Evolutionary conservation across 2,888 invertebrate species (phyloP).

Genomic region (Nemapogon koenigi): DNA sequence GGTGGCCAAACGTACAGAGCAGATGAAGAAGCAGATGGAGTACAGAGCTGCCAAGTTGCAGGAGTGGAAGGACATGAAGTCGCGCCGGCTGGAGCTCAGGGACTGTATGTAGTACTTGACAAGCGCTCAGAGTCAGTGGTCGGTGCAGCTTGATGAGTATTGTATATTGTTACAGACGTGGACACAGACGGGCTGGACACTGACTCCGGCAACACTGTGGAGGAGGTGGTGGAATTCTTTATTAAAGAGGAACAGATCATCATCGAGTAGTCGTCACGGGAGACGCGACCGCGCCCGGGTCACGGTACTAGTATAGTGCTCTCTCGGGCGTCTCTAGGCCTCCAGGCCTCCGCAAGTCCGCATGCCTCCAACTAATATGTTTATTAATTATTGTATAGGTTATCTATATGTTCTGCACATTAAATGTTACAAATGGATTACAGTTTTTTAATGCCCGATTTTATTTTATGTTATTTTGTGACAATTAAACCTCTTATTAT

Average conservation of each 20-base stretch:
- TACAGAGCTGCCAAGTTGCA: slow-evolving; percentile 78
- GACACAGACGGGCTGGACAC: slow-evolving; percentile 94
- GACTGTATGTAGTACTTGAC: slow-evolving; percentile 70
- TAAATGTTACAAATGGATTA: slow-evolving; percentile 59
- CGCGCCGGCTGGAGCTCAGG: slow-evolving; percentile 82
- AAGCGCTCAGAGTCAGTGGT: background rate
- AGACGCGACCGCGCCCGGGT: slow-evolving; percentile 21
- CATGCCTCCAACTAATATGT: slow-evolving; percentile 12
- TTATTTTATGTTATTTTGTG: slow-evolving; percentile 14
- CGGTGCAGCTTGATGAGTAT: slow-evolving; percentile 4
- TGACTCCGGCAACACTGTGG: slow-evolving; percentile 86
- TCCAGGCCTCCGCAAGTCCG: no score
- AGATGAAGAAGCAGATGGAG: slow-evolving; percentile 86
- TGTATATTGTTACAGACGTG: slow-evolving; percentile 70
- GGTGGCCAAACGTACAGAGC: slow-evolving; percentile 87
- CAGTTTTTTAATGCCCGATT: slow-evolving; percentile 48
- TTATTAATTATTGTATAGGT: slow-evolving; percentile 4
- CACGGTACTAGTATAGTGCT: no score
- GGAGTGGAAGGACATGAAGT: slow-evolving; percentile 81
- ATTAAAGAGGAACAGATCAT: slow-evolving; percentile 91
- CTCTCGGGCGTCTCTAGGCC: no score
- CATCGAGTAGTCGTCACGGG: slow-evolving; percentile 72
- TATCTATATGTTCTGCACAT: slow-evolving; percentile 27
- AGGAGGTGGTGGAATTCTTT: slow-evolving; percentile 97
- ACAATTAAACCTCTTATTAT: no score